Base-by-base conservation (phyloP, 2,888 invertebrate genomes). In the Acleris emargana region DNA sequence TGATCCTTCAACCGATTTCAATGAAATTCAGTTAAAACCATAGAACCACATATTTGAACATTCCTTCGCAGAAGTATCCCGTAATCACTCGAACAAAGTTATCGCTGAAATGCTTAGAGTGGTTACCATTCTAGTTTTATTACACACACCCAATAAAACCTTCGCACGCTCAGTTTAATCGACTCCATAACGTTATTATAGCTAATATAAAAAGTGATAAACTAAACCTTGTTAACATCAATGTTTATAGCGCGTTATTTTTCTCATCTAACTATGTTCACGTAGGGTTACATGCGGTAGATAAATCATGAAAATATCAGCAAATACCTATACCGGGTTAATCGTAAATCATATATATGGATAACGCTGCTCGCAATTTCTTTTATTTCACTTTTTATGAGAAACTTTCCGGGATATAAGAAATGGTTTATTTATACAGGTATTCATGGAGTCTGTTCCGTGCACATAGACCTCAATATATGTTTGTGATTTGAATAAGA, bases 371-470 rank as follows among this genome's bases (percentile, higher is more conserved):
- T 80, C 72, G 73, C 76, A 76, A 78, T 83, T 81, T 78, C 74
- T 79, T 81, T 81, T 88, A 86, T 88, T 86, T 86, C 81, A 81
- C 76, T 85, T 89, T 89, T 88, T 88, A 86, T 86, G 79, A 77
- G 82, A 82, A 84, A 80, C 78, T 80, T 80, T 76, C 76, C 77
- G 78, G 78, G 79, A 79, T 80, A 80, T 85, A 84, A 85, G 79
- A 71, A 82, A 89, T 88, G 86, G 85, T 79, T 86, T 89, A 87
- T 89, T 89, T 89, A 90, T 89, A 86, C 86, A 86, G 84, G 81
- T 84, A 87, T 88, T 87, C 85, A 84, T 84, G 76, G 79, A 75
- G 73, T 71, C 73, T 83, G 57, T 52, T 57, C 51, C 32, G 25
- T 64, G 50, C 38, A 55, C 55, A 38, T 66, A 66, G 38, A 51